Evolutionary conservation across 2,888 invertebrate species (phyloP), one percentile per base, ranked within the genome.

Genomic region (Yponomeuta sedellus): DNA sequence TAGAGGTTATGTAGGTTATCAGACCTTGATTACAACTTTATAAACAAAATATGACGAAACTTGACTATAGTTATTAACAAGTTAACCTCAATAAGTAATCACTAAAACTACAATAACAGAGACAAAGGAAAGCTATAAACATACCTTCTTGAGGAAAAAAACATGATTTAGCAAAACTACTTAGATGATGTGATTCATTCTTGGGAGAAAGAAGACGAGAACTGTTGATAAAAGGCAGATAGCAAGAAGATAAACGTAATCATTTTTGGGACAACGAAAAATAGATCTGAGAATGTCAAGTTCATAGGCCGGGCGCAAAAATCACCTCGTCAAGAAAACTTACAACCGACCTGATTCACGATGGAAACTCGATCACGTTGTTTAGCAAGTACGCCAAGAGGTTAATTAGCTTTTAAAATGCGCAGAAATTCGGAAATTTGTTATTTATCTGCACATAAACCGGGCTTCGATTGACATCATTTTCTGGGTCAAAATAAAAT

Each of bases 401-500:
- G 22, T 10, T 19, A 64, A 39, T 19, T 63, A 40, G 22, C 10
- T 22, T 40, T 8, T 16, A 25, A 64, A 22, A 5, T 62, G 19
- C 39, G 34, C 19, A 62, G 34, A 20, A 62, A 62, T 25, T 62
- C 10, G n/a, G n/a, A n/a, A 12, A 56, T 22, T 22, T 16, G n/a
- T 12, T 19, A 64, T 64, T 64, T 79, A 76, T 74, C 78, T 16
- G 44, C 74, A 76, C 77, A 82, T 81, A 87, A 90, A 89, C 88
- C 86, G 86, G 86, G 86, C 78, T 83, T 82, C 64, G 58, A 40
- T 25, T 90, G 90, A 89, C 88, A 86, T 85, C 83, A 82, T 81
- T n/a, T 86, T 86, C 79, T 85, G 85, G 86, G 86, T 88, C 88
- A 86, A 81, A 83, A 79, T 80, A 86, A 81, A 83, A 79, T 80